Evolutionary conservation across 1,140 invertebrate genomes (phyloP), one percentile per base, ranked within the genome.

Genomic region (Nasonia longicornis): DNA sequence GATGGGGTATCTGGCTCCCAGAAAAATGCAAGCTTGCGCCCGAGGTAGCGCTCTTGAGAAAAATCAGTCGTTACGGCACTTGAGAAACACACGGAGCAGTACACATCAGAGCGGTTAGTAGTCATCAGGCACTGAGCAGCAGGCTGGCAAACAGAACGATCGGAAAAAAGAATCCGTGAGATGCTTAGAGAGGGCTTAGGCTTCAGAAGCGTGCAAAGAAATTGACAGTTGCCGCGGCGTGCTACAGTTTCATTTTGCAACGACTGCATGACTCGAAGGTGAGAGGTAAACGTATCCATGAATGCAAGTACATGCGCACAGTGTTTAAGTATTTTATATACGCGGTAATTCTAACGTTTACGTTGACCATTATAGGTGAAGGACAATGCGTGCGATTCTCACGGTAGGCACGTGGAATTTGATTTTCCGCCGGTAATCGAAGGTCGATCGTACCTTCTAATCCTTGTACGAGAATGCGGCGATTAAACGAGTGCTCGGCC

Each of bases 391-490:
- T 77, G 20, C 26, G 72, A 83, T 80, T 83, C 78, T 83, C 82
- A 83, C 78, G 81, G 48, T 83, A 72, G n/a, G 29, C 73, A 80
- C 75, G 67, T 83, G 67, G 78, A 83, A 80, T 78, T 83, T 66
- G 73, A 83, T 83, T 80, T 83, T 83, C 66, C 67, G 35, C 29
- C n/a, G 73, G 22, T 38, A 69, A 82, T 79, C 77, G 63, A 82
- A 82, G 81, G 81, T 79, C 81, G 38, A 42, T 73, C 66, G n/a
- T 73, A 80, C 73, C 67, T 80, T 83, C 82, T 80, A 83, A 80
- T 83, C 66, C 42, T 71, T 67, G 22, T 45, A 69, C 26, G 16
- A 73, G 42, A 82, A 77, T 77, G 31, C 48, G 2, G 31, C 48
- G 26, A 70, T 70, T 52, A 79, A 73, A 74, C 58, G 74, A 80